Evolutionary conservation across 2,888 invertebrate genomes (phyloP), one percentile per base, ranked within the genome.

Genomic region (Schizaphis graminum): DNA sequence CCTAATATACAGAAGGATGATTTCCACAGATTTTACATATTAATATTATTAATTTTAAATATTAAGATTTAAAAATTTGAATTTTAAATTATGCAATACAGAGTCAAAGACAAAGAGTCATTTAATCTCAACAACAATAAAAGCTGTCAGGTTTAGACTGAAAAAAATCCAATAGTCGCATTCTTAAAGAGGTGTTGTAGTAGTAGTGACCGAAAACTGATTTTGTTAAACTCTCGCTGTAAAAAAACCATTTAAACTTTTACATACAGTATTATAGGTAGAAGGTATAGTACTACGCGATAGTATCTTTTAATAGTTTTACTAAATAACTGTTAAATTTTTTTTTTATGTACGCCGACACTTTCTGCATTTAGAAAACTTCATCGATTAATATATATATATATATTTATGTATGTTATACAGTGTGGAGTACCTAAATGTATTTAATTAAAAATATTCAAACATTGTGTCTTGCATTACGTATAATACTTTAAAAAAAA

Each of bases 91-190:
- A 35, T 88, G 35, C 85, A 44, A 21, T 10, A 24, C 49, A 77
- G 21, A 53, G 91, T 91, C 84, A 49, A 28, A 8, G 16, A 8
- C 16, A 77, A 21, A 35, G 24, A 16, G 91, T 56, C 53, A 53
- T 91, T 91, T 84, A 91, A 91, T 53, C 8, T 91, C 35, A 3
- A 13, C 77, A 26, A 41, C 26, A 77, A 91, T 44, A 91, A 84
- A 53, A 91, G 53, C 53, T 84, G 91, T 91, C 91, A 41, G 10
- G 41, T 91, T 84, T 28, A 10, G 56, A 56, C 53, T 41, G 16
- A 53, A 49, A 57, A 47, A 57, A 57, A 86, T 28, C 47, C 35
- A 53, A 49, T 41, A 84, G 21, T 53, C 26, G 35, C 84, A 56
- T 91, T 91, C 91, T 84, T 77, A 41, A 84, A 53, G 56, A 24